Evolutionary conservation across 53 echinoderm and acorn worm genomes (phyloP), one percentile per base, ranked within the genome.

Genomic region (Apostichopus leukothele): DNA sequence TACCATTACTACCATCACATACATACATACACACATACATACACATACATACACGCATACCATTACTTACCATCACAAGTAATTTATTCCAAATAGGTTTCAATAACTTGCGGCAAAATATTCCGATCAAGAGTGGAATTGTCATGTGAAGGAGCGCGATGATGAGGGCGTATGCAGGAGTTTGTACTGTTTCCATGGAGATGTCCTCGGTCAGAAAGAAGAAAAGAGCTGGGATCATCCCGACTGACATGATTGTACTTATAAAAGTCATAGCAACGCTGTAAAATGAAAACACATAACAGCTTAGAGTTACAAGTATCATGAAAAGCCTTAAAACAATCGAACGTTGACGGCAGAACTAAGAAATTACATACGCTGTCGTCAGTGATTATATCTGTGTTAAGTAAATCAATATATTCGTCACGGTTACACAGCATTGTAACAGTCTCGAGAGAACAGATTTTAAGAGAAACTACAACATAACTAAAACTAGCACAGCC

Each of bases 231-330:
- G 94, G 94, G 0, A 94, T 88, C 53, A 93, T 78, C 1, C 96
- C 96, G 26, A 96, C 76, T 21, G 96, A 92, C 7, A 96, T 60
- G 51, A 94, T 78, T 52, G 90, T 94, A 53, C 90, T 83, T 26
- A 94, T 75, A 6, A 91, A 75, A 12, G 94, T 90, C 90, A 94
- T 83, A 22, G 90, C 88, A 21, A 91, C 66, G 55, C 96, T 96
- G 91, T 1, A 76, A 52, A 0, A 76, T 57, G 57, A 57, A 57
- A 57, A 57, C 57, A 57, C 0, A 39, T 39, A 39, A 39, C 39
- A 39, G 39, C 39, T 13, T 67, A 67, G 13, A 14, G 68, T 67
- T 67, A 18, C 13, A 13, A 67, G 18, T 67, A 67, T 39, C 39
- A 39, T 39, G 39, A 39, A 3, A 39, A 39, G 39, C 25, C 25